These are phyloP conservation scores for Trachelipus rathkii DNA, from an alignment of 1,140 invertebrate genomes.

Conservation along the genomic window DNA sequence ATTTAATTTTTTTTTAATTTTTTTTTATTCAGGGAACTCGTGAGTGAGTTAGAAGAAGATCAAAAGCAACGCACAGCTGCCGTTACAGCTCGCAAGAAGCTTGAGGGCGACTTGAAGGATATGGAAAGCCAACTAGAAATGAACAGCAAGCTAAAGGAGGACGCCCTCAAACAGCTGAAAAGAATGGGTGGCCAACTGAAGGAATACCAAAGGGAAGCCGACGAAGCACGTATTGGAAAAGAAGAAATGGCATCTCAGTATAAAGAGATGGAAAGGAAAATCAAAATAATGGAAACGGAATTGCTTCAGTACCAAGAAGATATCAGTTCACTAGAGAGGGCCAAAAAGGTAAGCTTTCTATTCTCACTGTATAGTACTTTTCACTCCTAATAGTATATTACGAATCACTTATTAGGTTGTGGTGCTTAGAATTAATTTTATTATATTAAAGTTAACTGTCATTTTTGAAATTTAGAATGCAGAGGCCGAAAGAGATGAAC, in stretches of 20 bases:
- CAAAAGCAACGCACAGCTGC: constrained; percentile 85
- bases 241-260: constrained; percentile 75
- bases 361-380: too few species aligned
- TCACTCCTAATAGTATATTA: too few species aligned
- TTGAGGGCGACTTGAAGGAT: constrained; percentile 92
- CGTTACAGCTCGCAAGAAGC: constrained; percentile 82
- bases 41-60: constrained; percentile 93
- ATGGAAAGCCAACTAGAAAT: constrained; percentile 89
- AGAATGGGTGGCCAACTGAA: constrained; percentile 84
- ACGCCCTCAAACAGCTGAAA: constrained; percentile 91
- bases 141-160: constrained; percentile 95
- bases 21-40: constrained; percentile 65
- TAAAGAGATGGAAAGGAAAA: constrained; percentile 87
- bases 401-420: too few species aligned
- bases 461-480: constrained; percentile 57
- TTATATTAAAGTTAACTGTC: too few species aligned
- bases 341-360: constrained; percentile 53
- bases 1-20: neutral
- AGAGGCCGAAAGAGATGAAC: constrained; percentile 84
- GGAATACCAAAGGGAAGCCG: constrained; percentile 83
- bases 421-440: too few species aligned
- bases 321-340: constrained; percentile 75
- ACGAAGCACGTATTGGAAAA: constrained; percentile 76
- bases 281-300: constrained; percentile 88
- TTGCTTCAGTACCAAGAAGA: constrained; percentile 85